phyloP scores from a whole-genome alignment of 2,797 vertebrate species.

The Lepus townsendii region DNA sequence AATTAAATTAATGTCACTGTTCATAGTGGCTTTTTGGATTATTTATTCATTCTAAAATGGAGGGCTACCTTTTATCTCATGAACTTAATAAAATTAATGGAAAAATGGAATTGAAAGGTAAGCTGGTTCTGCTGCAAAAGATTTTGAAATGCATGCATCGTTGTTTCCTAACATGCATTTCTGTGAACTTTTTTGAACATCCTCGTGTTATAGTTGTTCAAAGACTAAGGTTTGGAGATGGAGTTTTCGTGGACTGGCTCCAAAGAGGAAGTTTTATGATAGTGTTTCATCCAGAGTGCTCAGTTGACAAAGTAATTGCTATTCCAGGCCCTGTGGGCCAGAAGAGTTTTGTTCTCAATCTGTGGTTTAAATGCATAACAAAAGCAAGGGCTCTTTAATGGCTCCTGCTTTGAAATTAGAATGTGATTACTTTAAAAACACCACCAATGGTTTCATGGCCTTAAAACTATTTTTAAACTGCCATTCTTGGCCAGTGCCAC shows the following conservation, averaged over 20 bases:
- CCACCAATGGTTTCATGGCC: constrained; percentile 67
- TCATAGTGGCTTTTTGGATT: not conserved
- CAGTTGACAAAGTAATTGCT: constrained; percentile 68
- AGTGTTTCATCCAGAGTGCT: constrained; percentile 20
- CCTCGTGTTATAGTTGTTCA: constrained; percentile 2
- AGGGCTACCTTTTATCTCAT: not conserved
- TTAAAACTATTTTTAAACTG: constrained; percentile 78
- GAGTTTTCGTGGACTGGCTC: constrained; percentile 2
- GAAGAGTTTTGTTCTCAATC: constrained; percentile 73
- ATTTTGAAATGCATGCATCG: no score
- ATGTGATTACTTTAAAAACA: constrained; percentile 73
- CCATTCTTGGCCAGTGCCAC: not conserved
- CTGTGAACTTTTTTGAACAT: no score
- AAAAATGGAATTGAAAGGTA: no score
- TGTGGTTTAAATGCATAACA: constrained; percentile 73
- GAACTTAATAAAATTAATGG: no score
- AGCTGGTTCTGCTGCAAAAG: no score
- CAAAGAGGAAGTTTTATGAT: constrained; percentile 48
- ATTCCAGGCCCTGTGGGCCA: constrained; percentile 56
- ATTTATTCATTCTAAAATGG: constrained; percentile 44
- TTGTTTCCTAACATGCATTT: no score
- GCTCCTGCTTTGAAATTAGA: constrained; percentile 71
- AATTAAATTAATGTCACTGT: constrained; percentile 29
- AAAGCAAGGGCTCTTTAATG: constrained; percentile 69
- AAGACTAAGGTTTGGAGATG: constrained; percentile 17